Evolutionary conservation across 2,888 invertebrate species (phyloP).

Genomic region (Oligia fasciuncula): DNA sequence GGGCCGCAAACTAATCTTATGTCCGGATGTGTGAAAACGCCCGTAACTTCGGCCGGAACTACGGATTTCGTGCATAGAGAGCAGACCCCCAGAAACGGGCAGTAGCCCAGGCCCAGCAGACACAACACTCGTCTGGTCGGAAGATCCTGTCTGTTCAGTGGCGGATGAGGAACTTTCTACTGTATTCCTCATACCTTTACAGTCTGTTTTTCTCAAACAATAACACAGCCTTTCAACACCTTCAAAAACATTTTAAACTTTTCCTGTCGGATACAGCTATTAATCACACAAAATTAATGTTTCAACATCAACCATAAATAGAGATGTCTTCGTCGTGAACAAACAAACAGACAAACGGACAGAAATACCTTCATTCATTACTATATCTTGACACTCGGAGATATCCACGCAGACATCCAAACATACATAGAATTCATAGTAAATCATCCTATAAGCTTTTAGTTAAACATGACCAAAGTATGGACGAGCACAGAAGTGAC

Average conservation of each 20-base stretch:
- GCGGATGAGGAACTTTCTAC: no score
- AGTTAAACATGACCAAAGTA: constrained; percentile 47
- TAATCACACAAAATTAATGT: constrained; percentile 29
- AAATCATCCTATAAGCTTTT: constrained; percentile 57
- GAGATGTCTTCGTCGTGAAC: constrained; percentile 25
- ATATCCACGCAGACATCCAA: constrained; percentile 15
- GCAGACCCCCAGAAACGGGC: no score
- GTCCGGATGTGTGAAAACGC: no score
- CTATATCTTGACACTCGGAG: constrained; percentile 28
- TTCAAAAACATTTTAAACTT: not conserved
- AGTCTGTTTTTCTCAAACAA: not conserved
- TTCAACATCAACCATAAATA: constrained; percentile 25
- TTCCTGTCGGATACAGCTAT: constrained; percentile 18
- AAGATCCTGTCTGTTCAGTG: no score
- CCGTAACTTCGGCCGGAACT: no score
- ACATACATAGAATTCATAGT: constrained; percentile 44
- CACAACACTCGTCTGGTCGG: no score
- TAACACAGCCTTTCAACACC: not conserved
- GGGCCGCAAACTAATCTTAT: no score
- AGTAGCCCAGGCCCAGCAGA: no score
- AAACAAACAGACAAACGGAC: constrained; percentile 29
- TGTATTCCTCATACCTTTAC: no score
- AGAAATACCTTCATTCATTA: constrained; percentile 52
- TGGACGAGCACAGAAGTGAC: constrained; percentile 38
- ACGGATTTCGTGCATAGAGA: no score